Base-by-base conservation (phyloP, 2,888 invertebrate genomes). In the Oscheius sp. region DNA sequence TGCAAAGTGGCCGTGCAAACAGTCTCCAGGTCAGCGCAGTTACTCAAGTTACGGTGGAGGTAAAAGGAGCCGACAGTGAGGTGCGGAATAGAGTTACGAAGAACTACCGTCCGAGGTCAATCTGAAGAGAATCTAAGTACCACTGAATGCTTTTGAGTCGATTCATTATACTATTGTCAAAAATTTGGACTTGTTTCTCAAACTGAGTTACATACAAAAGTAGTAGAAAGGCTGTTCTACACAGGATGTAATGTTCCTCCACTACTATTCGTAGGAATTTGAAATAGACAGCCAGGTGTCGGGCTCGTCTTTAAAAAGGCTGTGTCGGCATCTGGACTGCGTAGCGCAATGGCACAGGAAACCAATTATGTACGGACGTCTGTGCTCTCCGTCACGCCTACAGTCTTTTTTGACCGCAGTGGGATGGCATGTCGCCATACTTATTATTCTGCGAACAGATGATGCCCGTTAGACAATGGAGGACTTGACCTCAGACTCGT, bases 251-350 rank as follows among this genome's bases (percentile, higher is more conserved):
- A 42, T 5, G 42, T 42, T 42, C 7, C 4, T 7, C 7, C 42
- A 42, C 7, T 42, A 42, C 42, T 42, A 42, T 42, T 42, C 3
- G 42, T 42, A 42, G 7, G 42, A 42, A 21, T 21, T 55, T 32
- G 21, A 29, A 21, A 55, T 32, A 21, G 55, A 29, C 55, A 55
- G 55, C 68, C 68, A 68, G 68, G 68, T 68, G 68, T 53, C 55
- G 68, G 55, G 37, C n/a, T 35, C 29, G 21, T 55, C 37, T 53
- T 35, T 65, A 48, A 55, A 66, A 32, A 33, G 68, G 55, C n/a
- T 68, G 65, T 65, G 68, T 68, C 68, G 68, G 68, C 68, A 68
- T 68, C 68, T 68, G 68, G 37, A 35, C 55, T 35, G 55, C 68
- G 68, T 37, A 68, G 68, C 68, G 53, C 53, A 55, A 55, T 35